Base-by-base conservation (phyloP, 2,888 invertebrate genomes). In the Diarsia mendica region DNA sequence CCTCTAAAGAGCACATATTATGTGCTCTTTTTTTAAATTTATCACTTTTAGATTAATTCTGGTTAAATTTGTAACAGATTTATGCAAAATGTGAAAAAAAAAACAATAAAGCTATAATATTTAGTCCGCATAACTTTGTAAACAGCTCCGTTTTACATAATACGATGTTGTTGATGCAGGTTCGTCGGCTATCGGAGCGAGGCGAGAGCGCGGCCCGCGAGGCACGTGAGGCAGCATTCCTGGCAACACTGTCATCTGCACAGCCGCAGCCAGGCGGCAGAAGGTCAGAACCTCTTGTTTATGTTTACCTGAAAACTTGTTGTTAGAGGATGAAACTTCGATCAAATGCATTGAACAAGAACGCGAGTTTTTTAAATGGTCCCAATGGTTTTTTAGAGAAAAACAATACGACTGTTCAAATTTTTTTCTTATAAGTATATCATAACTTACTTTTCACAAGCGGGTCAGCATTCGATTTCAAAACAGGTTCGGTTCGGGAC, bases 211-310 rank as follows among this genome's bases (percentile, higher is more conserved):
- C 97, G 1, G 98, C 98, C 0, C 98, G 98, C 2, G 97, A 98
- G 51, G 98, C 98, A 1, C 97, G 97, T 60, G 98, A 98, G 91
- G 98, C 98, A 1, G 98, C 98, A 18, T 98, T 98, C 91, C 93
- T 98, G 83, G 98, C 98, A 4, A 98, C 98, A 0, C 95, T 98
- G 18, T 98, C 98, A 80, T 97, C 98, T 89, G 97, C 97, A 0
- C 97, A 98, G 49, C 97, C 98, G 3, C 97, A 97, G 70, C 97
- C 98, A 0, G 98, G 98, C 0, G 98, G 98, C 0, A 97, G 98
- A 83, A 94, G 96, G 94, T 96, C 90, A 82, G 13, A 67, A 75
- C 28, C 10, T 55, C 2, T 10, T 28, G 9, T 60, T 66, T 65
- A 15, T 33, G 3, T 63, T 2, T 63, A n/a, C 39, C 23, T 53